Evolutionary conservation across 2,797 vertebrate genomes (phyloP).

Genomic region (Spea hammondii): DNA sequence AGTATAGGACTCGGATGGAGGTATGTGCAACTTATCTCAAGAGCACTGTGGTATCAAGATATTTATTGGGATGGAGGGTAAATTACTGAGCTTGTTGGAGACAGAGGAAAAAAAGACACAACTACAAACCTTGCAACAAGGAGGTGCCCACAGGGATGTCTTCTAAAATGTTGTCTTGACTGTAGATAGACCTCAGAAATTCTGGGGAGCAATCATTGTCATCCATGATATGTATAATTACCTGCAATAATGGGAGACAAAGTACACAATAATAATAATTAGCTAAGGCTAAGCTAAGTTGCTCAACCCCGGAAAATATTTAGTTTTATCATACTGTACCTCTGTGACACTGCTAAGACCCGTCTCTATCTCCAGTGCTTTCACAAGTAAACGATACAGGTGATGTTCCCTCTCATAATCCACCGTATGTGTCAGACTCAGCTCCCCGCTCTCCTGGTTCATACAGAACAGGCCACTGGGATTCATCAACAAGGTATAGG

Average conservation of each 20-base stretch:
- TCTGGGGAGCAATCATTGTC: constrained; percentile 89
- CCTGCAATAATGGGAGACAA: constrained; percentile 54
- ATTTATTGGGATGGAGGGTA: too few species aligned
- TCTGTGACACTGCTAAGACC: constrained; percentile 78
- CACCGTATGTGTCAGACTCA: constrained; percentile 73
- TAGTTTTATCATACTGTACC: constrained; percentile 61
- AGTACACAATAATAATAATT: too few species aligned
- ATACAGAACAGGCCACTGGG: constrained; percentile 81
- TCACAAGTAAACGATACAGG: constrained; percentile 78
- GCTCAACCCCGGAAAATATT: too few species aligned
- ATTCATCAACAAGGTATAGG: constrained; percentile 77
- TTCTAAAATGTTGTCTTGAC: constrained; percentile 79
- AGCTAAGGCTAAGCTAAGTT: too few species aligned
- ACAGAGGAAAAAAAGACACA: background rate
- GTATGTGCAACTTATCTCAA: too few species aligned
- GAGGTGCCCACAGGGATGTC: constrained; percentile 76
- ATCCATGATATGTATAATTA: constrained; percentile 77
- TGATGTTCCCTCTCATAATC: constrained; percentile 83
- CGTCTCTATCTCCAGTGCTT: constrained; percentile 74
- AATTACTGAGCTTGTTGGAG: background rate
- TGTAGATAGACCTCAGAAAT: constrained; percentile 85
- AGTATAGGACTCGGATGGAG: too few species aligned
- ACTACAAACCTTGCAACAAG: constrained; percentile 76
- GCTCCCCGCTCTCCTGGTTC: constrained; percentile 76
- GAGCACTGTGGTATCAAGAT: too few species aligned